Evolutionary conservation across 2,888 invertebrate species (phyloP), one percentile per base, ranked within the genome.

Genomic region (Amblyteles armatorius): DNA sequence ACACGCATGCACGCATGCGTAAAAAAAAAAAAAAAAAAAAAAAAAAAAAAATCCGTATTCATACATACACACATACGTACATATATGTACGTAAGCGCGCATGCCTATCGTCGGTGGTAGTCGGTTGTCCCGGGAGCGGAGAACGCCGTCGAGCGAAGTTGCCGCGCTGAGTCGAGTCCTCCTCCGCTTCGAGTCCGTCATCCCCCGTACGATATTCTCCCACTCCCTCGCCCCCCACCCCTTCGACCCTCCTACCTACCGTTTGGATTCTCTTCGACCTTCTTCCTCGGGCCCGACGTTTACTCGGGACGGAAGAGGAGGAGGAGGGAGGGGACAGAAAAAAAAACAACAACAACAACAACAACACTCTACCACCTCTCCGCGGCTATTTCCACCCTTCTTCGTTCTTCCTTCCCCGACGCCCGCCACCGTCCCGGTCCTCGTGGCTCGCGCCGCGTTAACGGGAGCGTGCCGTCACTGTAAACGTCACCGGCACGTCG

Each of bases 1-100:
- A 93, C 92, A 91, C 91, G 90, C 91, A 89, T 88, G 89, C 88
- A 85, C 91, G 91, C 91, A 91, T 91, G 90, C 91, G 92, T 87
- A 85, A 33, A 13, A 13, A 50, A 50, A 29, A 79, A 52, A 40
- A 69, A 68, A 16, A 72, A 65, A 65, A 33, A 50, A 60, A 29
- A 50, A 29, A 67, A 22, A 80, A 65, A 26, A 67, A 22, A 40
- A 40, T 44, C 44, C 22, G 11, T 22, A 55, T 55, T 22, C 13
- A 57, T 57, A 26, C 11, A 26, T 57, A 57, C 26, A 22, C n/a
- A n/a, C n/a, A n/a, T n/a, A n/a, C n/a, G n/a, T n/a, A n/a, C n/a
- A n/a, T n/a, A n/a, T 78, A 22, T 48, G 60, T 55, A 69, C 36
- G 26, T 65, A 22, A 44, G 13, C 26, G 13, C 29, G 26, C n/a